These are phyloP conservation scores for Gadopsis bispinosus DNA, from an alignment of 2,797 vertebrate genomes.

Conservation along the genomic window DNA sequence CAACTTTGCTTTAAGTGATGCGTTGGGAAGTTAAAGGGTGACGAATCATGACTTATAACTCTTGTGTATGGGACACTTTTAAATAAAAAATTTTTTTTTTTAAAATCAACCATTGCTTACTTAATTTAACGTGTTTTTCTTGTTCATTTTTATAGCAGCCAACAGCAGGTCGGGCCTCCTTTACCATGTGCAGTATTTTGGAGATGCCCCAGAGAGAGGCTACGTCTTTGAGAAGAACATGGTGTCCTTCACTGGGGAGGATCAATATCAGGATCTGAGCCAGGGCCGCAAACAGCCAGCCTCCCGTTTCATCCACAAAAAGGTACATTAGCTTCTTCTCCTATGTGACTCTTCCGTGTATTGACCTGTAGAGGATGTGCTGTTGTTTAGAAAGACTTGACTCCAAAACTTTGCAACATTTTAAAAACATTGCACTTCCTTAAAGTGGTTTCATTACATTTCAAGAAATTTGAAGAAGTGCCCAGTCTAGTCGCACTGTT, in stretches of 20 bases:
- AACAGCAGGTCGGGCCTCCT: slow-evolving; percentile 80
- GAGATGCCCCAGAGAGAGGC: slow-evolving; percentile 94
- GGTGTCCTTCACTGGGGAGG: slow-evolving; percentile 90
- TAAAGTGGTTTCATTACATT: background rate
- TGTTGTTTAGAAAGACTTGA: slow-evolving; percentile 1
- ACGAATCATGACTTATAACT: background rate
- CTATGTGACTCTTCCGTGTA: rapidly evolving
- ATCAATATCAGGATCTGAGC: slow-evolving; percentile 92
- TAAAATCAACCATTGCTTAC: background rate
- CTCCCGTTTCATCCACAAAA: slow-evolving; percentile 87
- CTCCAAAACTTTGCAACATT: background rate
- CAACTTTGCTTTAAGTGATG: background rate
- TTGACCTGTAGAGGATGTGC: background rate
- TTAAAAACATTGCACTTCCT: slow-evolving; percentile 11
- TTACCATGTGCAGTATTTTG: slow-evolving; percentile 98
- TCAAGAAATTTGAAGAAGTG: background rate
- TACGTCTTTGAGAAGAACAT: slow-evolving; percentile 97
- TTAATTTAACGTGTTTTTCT: background rate
- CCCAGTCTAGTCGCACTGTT: background rate
- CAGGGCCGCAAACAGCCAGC: slow-evolving; percentile 88
- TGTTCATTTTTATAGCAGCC: slow-evolving; percentile 29
- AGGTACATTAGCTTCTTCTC: slow-evolving; percentile 81
- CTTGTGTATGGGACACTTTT: background rate
- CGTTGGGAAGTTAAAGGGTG: background rate
- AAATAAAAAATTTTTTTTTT: background rate